Percentiles rank a stretch among this genome's conserved stretches.
Conservation (phyloP, 2,113 vertebrate species). For the Tachysurus vachellii region DNA sequence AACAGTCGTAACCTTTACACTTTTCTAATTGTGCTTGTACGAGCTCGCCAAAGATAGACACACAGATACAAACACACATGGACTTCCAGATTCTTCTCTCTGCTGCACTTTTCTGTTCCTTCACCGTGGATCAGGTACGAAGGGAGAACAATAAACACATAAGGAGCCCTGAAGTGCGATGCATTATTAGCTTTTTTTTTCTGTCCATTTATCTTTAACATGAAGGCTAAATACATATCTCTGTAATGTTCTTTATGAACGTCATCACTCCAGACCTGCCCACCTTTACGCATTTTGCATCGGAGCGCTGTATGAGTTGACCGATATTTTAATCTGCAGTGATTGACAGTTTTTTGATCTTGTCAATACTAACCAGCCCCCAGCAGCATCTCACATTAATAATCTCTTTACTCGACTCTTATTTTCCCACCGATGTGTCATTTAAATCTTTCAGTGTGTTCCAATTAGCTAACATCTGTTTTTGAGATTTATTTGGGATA, state of each 20-base stretch:
- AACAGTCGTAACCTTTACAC: constrained; percentile 60
- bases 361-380: not conserved
- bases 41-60: constrained; percentile 98
- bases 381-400: not conserved
- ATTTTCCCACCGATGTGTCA: not conserved
- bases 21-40: constrained; percentile 96
- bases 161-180: constrained; percentile 55
- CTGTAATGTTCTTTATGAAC: not conserved
- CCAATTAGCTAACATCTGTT: not conserved
- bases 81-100: constrained; percentile 88
- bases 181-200: constrained; percentile 19
- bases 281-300: not conserved
- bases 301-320: not conserved
- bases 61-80: constrained; percentile 61
- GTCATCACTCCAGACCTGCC: not conserved
- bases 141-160: constrained; percentile 38
- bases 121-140: constrained; percentile 83
- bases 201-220: constrained; percentile 13
- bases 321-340: not conserved
- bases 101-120: constrained; percentile 89
- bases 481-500: not conserved
- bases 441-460: not conserved
- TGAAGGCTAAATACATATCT: not conserved
- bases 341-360: not conserved
- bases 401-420: too few species aligned